phyloP scores from a whole-genome alignment of 2,797 vertebrate species.

The Tadarida brasiliensis region DNA sequence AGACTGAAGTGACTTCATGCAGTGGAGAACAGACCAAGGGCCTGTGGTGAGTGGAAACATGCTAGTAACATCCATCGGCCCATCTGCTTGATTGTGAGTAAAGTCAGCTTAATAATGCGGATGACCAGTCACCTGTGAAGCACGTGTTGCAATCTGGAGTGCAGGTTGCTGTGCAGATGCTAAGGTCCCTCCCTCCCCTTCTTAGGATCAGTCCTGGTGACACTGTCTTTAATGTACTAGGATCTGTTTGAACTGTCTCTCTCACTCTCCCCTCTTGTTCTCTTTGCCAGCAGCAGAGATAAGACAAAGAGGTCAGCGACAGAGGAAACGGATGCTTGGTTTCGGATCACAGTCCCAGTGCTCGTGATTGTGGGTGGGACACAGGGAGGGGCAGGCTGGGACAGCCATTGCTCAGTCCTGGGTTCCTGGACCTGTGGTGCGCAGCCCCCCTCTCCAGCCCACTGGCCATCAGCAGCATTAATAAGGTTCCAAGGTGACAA shows the following conservation, averaged over 20 bases:
- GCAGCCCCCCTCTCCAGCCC: neutral
- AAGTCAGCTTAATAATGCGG: neutral
- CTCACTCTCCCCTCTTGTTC: neutral
- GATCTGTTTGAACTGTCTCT: neutral
- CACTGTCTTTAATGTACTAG: no score
- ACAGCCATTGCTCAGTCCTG: neutral
- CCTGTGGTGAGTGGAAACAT: neutral
- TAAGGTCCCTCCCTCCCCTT: neutral
- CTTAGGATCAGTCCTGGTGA: neutral
- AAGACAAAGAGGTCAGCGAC: neutral
- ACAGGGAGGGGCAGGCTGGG: neutral
- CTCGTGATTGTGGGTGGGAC: neutral
- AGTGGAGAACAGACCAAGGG: neutral
- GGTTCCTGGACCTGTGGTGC: neutral
- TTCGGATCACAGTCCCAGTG: neutral
- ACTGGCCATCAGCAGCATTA: neutral
- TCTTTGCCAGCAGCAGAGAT: neutral
- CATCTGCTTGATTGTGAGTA: neutral
- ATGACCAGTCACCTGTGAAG: neutral
- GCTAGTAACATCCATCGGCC: neutral
- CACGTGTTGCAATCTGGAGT: neutral
- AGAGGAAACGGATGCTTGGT: neutral
- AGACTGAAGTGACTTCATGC: neutral
- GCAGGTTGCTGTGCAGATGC: neutral
- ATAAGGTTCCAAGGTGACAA: neutral